phyloP scores from a whole-genome alignment of 2,113 vertebrate genomes.

The Nansenia antarctica region DNA sequence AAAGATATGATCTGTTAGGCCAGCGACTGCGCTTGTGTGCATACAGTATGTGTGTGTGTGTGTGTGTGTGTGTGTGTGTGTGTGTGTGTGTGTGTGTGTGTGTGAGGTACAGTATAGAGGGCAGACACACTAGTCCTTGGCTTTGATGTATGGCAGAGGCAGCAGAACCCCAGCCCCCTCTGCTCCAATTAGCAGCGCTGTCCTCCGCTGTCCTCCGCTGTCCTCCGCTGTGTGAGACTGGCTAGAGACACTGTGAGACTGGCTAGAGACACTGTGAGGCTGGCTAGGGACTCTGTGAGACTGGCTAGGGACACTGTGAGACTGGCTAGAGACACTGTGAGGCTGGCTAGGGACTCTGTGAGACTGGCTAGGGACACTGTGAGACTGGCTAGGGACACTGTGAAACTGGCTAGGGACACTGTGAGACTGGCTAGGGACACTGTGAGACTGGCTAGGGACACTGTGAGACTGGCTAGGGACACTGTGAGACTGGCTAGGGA shows the following conservation, averaged over 20 bases:
- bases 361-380: background rate
- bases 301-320: background rate
- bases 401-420: background rate
- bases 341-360: too few species aligned
- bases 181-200: slow-evolving; percentile 9
- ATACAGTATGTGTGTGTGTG: too few species aligned
- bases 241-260: background rate
- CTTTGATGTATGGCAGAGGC: background rate
- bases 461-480: too few species aligned
- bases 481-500: background rate
- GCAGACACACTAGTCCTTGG: background rate
- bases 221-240: too few species aligned
- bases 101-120: too few species aligned
- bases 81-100: too few species aligned
- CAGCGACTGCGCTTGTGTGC: too few species aligned
- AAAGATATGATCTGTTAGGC: too few species aligned
- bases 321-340: background rate
- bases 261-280: background rate
- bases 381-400: background rate
- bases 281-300: background rate
- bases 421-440: background rate
- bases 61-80: too few species aligned
- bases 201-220: too few species aligned
- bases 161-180: background rate
- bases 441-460: background rate